Conservation (phyloP, 2,797 vertebrate genomes). For the Furcifer pardalis region DNA sequence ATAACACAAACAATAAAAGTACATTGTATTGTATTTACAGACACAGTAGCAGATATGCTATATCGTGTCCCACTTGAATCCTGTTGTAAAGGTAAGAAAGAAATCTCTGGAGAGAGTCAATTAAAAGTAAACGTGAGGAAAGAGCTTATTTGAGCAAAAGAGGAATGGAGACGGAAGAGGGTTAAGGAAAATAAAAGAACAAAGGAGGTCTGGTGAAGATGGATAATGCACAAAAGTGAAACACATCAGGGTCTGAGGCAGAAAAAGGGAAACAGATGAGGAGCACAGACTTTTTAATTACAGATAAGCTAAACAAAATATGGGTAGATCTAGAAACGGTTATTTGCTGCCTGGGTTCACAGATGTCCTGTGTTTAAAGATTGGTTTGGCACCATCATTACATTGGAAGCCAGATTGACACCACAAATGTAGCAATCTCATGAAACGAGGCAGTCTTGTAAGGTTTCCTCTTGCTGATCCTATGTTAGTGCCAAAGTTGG, state of each 20-base stretch:
- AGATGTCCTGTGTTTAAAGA: conserved; percentile 5
- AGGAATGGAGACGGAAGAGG: background rate
- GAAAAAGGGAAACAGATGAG: conserved; percentile 13
- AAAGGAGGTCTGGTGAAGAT: background rate
- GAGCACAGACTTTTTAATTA: conserved; percentile 7
- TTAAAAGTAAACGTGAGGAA: background rate
- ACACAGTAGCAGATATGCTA: background rate
- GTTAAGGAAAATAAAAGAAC: background rate
- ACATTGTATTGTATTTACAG: too few relatives aligned
- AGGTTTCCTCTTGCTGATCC: conserved; percentile 7
- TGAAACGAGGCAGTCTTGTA: background rate
- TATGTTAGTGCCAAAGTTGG: background rate
- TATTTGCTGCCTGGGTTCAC: conserved; percentile 5
- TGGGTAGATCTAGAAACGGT: conserved; percentile 13
- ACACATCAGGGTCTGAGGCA: background rate
- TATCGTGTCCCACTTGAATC: background rate
- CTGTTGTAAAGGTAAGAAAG: background rate
- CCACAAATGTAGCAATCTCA: conserved; percentile 20
- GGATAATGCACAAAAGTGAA: background rate
- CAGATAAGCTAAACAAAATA: conserved; percentile 13
- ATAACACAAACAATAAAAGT: background rate
- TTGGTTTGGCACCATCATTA: conserved; percentile 7
- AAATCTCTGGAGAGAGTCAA: background rate
- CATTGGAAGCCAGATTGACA: background rate
- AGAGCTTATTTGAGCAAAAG: background rate